These are phyloP conservation scores for Pseudanteris insignis DNA, from an alignment of 2,888 invertebrate genomes.

Conservation along the genomic window DNA sequence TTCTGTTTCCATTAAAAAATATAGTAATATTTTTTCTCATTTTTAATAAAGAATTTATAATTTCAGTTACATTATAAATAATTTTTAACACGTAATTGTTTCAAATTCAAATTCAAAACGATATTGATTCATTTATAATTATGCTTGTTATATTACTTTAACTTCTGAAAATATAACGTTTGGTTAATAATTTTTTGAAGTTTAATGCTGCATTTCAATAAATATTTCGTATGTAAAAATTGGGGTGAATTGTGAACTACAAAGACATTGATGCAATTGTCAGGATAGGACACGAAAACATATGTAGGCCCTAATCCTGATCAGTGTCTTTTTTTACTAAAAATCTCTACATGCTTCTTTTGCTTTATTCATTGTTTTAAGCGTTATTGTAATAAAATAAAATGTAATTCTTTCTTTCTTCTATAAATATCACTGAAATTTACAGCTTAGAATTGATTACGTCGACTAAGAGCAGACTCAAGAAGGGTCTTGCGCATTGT, in stretches of 20 bases:
- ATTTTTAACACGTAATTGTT: too few species aligned
- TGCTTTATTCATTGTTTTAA: not conserved
- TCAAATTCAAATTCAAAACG: too few species aligned
- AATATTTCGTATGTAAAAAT: not conserved
- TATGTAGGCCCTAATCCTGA: constrained; percentile 26
- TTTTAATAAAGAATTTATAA: too few species aligned
- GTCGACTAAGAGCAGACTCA: constrained; percentile 70
- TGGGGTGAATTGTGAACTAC: too few species aligned
- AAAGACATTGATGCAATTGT: constrained; percentile 23
- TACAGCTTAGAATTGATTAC: not conserved
- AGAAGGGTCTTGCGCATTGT: constrained; percentile 74
- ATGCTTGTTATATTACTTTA: too few species aligned
- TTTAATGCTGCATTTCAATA: not conserved
- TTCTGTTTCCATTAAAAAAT: too few species aligned
- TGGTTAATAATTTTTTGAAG: too few species aligned
- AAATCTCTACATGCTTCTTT: not conserved
- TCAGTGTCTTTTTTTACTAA: constrained; percentile 7
- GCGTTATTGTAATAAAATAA: not conserved
- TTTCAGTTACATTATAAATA: too few species aligned
- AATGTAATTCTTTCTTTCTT: not conserved
- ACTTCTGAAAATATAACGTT: too few species aligned
- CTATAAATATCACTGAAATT: not conserved
- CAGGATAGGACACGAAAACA: constrained; percentile 28
- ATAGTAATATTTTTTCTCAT: too few species aligned
- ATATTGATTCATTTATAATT: too few species aligned